Base-by-base conservation (phyloP, 2,113 vertebrate species). In the Sinocyclocheilus anophthalmus region DNA sequence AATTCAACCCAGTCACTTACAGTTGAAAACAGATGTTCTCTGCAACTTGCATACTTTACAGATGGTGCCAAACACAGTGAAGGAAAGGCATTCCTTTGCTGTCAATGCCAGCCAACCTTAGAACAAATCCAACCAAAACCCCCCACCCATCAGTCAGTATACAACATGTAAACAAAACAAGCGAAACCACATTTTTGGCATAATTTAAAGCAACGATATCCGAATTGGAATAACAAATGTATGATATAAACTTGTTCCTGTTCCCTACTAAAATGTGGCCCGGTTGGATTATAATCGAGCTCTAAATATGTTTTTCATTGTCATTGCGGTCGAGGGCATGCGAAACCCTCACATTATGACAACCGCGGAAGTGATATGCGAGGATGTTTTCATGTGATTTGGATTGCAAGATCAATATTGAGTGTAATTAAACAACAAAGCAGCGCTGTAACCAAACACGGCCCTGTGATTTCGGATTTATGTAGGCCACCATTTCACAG, bases 321-420 rank as follows among this genome's bases (percentile, higher is more conserved):
- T 80, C 20, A 80, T 78, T 24, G 33, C 63, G 63, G 12, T 39
- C 48, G 3, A 42, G 18, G 57, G 39, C 69, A 69, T 59, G 50
- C n/a, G 39, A 77, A 50, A 83, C 75, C n/a, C 8, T 12, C 76
- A 18, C 16, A 82, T 33, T 33, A 33, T 87, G 87, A 90, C 88
- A 85, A 88, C 55, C 76, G 73, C 87, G 88, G 87, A 89, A 90
- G 83, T 90, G 45, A 69, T n/a, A 37, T 11, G 33, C 30, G 3
- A n/a, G 2, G 39, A 24, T 16, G 45, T 0, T 70, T 50, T 57
- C 9, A 57, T 84, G 70, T 37, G 53, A 84, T 50, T 79, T 30
- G 37, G 20, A 37, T 42, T 42, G n/a, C 59, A 0, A 30, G 8
- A 48, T 81, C 39, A 22, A 81, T 26, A 20, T 9, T 14, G 26